phyloP scores from a whole-genome alignment of 2,797 vertebrate species.

The Scomberomorus guttatus region DNA sequence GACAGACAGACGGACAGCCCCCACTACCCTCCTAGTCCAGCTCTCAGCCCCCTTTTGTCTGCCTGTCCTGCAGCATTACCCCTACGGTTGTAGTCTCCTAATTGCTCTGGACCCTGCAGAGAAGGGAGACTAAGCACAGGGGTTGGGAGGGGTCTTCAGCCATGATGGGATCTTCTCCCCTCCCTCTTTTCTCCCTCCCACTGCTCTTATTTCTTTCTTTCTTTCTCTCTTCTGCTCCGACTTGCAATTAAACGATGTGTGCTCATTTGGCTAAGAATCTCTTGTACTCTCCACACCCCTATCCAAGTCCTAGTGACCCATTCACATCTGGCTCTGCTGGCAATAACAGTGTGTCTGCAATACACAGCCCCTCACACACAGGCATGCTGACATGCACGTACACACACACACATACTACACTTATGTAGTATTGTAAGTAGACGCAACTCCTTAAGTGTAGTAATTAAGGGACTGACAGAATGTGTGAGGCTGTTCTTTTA shows the following conservation, averaged over 20 bases:
- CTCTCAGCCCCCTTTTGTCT: slow-evolving; percentile 81
- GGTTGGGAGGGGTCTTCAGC: slow-evolving; percentile 67
- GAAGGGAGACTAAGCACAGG: slow-evolving; percentile 62
- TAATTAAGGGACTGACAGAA: neutral
- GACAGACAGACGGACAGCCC: slow-evolving; percentile 74
- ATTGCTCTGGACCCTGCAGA: slow-evolving; percentile 82
- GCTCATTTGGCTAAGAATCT: slow-evolving; percentile 71
- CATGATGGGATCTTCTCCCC: slow-evolving; percentile 49
- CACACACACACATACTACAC: too few species aligned
- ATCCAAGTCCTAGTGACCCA: slow-evolving; percentile 30
- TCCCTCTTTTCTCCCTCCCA: slow-evolving; percentile 3
- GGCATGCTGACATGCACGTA: neutral
- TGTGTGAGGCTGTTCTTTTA: slow-evolving; percentile 8
- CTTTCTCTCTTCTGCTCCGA: slow-evolving; percentile 47
- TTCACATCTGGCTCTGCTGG: slow-evolving; percentile 54
- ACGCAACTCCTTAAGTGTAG: neutral
- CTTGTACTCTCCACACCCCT: slow-evolving; percentile 33
- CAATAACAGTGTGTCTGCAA: slow-evolving; percentile 19
- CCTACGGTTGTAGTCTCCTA: slow-evolving; percentile 80
- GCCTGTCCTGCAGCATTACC: slow-evolving; percentile 84
- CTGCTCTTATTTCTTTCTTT: slow-evolving; percentile 38
- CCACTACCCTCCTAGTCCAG: slow-evolving; percentile 63
- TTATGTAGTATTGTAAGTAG: too few species aligned
- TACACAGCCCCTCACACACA: slow-evolving; percentile 1
- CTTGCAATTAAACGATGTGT: slow-evolving; percentile 72